phyloP scores from a whole-genome alignment of 1,140 invertebrate genomes.

The Temnothorax nylanderi region DNA sequence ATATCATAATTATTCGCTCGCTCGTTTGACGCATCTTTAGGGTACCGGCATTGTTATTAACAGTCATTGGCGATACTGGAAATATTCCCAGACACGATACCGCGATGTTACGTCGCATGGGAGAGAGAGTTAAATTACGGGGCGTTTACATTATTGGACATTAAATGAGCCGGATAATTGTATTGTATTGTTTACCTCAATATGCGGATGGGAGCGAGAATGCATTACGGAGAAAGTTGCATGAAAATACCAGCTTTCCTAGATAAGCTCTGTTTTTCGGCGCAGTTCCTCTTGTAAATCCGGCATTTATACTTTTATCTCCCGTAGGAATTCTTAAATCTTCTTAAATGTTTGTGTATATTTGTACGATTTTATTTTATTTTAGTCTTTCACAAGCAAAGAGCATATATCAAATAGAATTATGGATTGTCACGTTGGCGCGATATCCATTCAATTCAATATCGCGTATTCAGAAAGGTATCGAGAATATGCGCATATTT shows the following conservation, averaged over 20 bases:
- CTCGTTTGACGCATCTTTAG: conserved; percentile 31
- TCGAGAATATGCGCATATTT: conserved; percentile 60
- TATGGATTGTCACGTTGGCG: conserved; percentile 57
- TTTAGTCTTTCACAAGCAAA: neutral
- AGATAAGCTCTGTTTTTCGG: neutral
- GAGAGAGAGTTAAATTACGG: conserved; percentile 45
- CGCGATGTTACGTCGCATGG: neutral
- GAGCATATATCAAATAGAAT: conserved; percentile 35
- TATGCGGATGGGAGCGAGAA: neutral
- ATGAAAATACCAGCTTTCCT: neutral
- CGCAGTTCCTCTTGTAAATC: neutral
- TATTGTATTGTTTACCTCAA: conserved; percentile 52
- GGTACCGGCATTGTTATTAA: conserved; percentile 50
- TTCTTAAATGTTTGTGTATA: neutral
- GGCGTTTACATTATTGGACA: conserved; percentile 48
- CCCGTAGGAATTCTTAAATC: neutral
- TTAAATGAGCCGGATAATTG: conserved; percentile 55
- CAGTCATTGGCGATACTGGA: conserved; percentile 4
- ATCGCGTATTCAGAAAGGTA: conserved; percentile 31
- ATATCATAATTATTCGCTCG: conserved; percentile 52
- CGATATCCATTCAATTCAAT: conserved; percentile 58
- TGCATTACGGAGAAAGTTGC: conserved; percentile 15
- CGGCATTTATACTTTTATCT: neutral
- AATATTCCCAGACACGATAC: conserved; percentile 1
- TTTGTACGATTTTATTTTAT: conserved; percentile 26